Percentiles rank a stretch among this genome's conserved stretches.
Conservation (phyloP, 2,797 vertebrate species). For the Ptychobarbus kaznakovi region DNA sequence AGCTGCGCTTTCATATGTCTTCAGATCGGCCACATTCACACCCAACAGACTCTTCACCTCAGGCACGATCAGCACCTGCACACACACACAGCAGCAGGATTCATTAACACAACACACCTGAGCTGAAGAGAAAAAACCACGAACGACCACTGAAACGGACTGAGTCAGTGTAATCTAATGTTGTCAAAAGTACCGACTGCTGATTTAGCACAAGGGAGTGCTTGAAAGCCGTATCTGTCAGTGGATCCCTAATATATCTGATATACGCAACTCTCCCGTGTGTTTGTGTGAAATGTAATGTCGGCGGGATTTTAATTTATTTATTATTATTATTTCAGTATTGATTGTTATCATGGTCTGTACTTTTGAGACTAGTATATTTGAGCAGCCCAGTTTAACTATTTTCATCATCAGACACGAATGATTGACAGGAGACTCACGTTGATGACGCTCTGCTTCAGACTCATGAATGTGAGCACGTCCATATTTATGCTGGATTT, state of each 20-base stretch:
- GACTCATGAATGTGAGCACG: conserved; percentile 64
- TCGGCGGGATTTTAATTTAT: fast-evolving
- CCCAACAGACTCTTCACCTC: conserved; percentile 73
- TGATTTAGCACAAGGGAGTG: too few species aligned
- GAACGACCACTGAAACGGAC: neutral
- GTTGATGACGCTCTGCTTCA: conserved; percentile 64
- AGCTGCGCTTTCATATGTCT: conserved; percentile 67
- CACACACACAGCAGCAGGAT: conserved; percentile 14
- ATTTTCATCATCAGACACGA: too few species aligned
- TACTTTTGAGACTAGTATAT: too few species aligned
- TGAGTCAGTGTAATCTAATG: too few species aligned
- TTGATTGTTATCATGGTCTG: too few species aligned
- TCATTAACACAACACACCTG: neutral
- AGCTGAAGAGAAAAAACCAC: neutral
- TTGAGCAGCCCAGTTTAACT: too few species aligned
- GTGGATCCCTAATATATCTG: too few species aligned
- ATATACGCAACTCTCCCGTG: too few species aligned
- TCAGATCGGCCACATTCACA: conserved; percentile 65
- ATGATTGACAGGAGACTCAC: conserved; percentile 60
- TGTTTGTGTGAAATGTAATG: too few species aligned
- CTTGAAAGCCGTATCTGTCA: too few species aligned
- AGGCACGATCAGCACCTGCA: conserved; percentile 69
- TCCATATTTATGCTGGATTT: conserved; percentile 72
- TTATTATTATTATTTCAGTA: too few species aligned
- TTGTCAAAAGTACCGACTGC: too few species aligned